A percentile compares a stretch with the other conserved stretches of the same genome.
phyloP scores from a whole-genome alignment of 2,113 vertebrate genomes.

The Megaceryle maxima region DNA sequence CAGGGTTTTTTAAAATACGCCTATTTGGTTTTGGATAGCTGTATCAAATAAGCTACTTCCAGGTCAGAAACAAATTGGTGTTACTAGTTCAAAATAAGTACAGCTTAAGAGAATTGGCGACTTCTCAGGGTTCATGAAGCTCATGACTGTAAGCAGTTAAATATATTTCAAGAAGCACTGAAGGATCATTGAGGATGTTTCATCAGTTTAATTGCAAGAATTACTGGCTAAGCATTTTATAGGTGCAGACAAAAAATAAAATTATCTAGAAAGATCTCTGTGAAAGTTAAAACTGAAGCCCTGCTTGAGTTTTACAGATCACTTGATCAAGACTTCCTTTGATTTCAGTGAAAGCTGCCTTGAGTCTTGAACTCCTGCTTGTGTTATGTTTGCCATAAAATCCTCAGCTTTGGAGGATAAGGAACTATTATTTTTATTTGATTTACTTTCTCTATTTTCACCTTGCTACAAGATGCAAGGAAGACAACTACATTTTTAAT shows the following conservation, averaged over 20 bases:
- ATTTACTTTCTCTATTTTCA: not conserved
- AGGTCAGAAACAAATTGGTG: not conserved
- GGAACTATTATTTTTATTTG: not conserved
- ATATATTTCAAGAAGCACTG: not conserved
- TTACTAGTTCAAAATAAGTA: not conserved
- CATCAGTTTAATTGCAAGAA: not conserved
- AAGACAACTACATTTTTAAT: not conserved
- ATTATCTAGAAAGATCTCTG: not conserved
- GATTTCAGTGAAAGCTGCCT: not conserved
- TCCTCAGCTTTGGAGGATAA: not conserved
- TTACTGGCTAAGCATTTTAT: not conserved
- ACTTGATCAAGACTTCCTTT: not conserved
- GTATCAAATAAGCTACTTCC: not conserved
- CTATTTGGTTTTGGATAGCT: not conserved
- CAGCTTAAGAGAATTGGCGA: not conserved
- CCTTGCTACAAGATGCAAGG: not conserved
- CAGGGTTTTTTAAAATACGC: not conserved
- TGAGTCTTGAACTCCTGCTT: not conserved
- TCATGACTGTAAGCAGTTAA: not conserved
- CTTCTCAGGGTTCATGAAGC: not conserved
- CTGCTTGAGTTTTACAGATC: not conserved
- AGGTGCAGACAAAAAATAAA: not conserved
- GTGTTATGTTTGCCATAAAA: not conserved
- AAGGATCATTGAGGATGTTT: not conserved
- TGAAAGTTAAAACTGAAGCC: not conserved